Evolutionary conservation across 1,140 invertebrate species (phyloP).

Genomic region (Diachasmimorpha longicaudata): DNA sequence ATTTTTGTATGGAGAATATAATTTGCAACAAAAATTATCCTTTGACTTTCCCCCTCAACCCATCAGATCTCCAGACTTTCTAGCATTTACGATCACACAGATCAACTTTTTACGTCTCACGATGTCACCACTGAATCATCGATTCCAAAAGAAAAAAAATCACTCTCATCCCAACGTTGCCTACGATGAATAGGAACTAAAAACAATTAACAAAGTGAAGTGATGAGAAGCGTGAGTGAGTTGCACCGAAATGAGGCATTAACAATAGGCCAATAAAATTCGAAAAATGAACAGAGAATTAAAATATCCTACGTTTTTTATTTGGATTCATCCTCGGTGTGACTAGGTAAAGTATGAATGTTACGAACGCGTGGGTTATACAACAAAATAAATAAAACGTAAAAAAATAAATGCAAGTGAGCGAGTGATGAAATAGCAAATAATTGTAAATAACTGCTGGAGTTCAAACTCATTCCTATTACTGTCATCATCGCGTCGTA

Average conservation of each 20-base stretch:
- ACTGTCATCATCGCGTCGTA: slow-evolving; percentile 40
- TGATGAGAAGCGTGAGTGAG: background rate
- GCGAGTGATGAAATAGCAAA: slow-evolving; percentile 34
- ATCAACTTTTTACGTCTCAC: too few species aligned
- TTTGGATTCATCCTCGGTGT: slow-evolving; percentile 16
- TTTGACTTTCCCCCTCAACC: too few species aligned
- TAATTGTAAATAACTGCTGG: slow-evolving; percentile 60
- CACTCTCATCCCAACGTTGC: too few species aligned
- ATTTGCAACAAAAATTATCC: too few species aligned
- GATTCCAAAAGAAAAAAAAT: too few species aligned
- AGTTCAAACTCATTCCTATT: slow-evolving; percentile 61
- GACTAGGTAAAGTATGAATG: slow-evolving; percentile 10
- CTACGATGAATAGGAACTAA: background rate
- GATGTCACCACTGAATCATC: too few species aligned
- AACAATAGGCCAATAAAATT: slow-evolving; percentile 18
- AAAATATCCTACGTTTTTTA: slow-evolving; percentile 1
- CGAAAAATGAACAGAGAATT: background rate
- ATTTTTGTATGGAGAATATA: too few species aligned
- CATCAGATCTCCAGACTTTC: too few species aligned
- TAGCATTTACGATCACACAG: too few species aligned
- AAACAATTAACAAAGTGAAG: background rate
- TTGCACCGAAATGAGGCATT: slow-evolving; percentile 6
- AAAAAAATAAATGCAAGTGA: slow-evolving; percentile 25
- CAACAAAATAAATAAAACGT: slow-evolving; percentile 30
- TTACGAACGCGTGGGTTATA: slow-evolving; percentile 16